Conservation (phyloP, 2,797 vertebrate species). For the Premnoplex brunnescens region DNA sequence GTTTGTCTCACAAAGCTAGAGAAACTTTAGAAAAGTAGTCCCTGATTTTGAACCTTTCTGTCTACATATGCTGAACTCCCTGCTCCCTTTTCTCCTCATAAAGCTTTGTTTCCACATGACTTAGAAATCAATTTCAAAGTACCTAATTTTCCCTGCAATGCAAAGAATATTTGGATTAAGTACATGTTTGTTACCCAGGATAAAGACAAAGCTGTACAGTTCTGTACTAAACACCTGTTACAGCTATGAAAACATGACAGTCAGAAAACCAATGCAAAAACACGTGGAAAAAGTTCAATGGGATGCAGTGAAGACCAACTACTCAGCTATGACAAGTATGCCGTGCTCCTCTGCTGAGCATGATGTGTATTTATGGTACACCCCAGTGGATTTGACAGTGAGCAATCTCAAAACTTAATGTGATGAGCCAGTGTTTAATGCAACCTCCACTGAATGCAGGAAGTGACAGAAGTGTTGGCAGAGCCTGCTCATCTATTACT, state of each 20-base stretch:
- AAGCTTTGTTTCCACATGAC: neutral
- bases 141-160: neutral
- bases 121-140: neutral
- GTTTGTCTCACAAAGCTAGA: neutral
- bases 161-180: neutral
- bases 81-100: neutral
- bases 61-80: neutral
- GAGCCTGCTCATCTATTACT: neutral
- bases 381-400: neutral
- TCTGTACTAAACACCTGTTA: neutral
- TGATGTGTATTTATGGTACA: accelerated
- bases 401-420: neutral
- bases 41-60: neutral
- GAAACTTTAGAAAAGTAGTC: neutral
- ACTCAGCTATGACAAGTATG: neutral
- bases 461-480: neutral
- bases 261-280: neutral
- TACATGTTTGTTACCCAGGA: neutral
- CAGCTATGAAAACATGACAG: neutral
- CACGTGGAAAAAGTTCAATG: neutral
- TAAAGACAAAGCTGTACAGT: neutral
- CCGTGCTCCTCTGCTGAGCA: neutral
- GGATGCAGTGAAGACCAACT: neutral
- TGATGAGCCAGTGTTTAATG: neutral
- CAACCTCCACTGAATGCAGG: neutral